These are phyloP conservation scores for Psittacula echo DNA, from an alignment of 2,797 vertebrate genomes.

Conservation along the genomic window DNA sequence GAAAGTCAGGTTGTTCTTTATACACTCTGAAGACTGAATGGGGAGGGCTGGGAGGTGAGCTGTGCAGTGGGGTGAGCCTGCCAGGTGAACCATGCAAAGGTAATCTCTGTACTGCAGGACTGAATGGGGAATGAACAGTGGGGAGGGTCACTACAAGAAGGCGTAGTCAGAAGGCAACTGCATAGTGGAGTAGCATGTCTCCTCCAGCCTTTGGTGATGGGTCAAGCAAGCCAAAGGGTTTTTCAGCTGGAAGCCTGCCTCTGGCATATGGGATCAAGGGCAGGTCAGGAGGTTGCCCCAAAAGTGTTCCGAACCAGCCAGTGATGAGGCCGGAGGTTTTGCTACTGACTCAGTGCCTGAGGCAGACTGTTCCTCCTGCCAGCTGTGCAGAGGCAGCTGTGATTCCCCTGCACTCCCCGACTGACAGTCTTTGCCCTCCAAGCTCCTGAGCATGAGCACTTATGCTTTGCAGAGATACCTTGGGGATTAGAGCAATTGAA, in stretches of 20 bases:
- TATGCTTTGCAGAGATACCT: not conserved
- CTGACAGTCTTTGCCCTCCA: not conserved
- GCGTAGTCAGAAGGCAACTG: not conserved
- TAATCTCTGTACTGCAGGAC: not conserved
- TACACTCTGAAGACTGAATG: not conserved
- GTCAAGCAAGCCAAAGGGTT: not conserved
- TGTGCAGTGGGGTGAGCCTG: accelerated
- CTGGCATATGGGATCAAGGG: not conserved
- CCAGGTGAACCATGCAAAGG: accelerated
- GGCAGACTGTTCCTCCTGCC: not conserved
- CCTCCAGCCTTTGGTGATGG: not conserved
- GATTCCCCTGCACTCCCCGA: not conserved
- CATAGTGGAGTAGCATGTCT: not conserved
- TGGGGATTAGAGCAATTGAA: not conserved
- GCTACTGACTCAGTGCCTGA: not conserved
- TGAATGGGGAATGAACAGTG: not conserved
- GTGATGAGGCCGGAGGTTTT: not conserved
- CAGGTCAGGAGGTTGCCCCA: not conserved
- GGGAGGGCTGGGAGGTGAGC: not conserved
- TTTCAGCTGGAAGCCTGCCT: not conserved
- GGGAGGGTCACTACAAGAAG: not conserved
- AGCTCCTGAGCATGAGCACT: not conserved
- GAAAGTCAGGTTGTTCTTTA: not conserved
- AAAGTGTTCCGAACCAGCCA: not conserved
- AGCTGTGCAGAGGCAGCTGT: not conserved